Percentiles rank a stretch among this genome's conserved stretches.
Evolutionary conservation across 2,797 vertebrate genomes (phyloP).

Genomic region (Bucorvus abyssinicus): DNA sequence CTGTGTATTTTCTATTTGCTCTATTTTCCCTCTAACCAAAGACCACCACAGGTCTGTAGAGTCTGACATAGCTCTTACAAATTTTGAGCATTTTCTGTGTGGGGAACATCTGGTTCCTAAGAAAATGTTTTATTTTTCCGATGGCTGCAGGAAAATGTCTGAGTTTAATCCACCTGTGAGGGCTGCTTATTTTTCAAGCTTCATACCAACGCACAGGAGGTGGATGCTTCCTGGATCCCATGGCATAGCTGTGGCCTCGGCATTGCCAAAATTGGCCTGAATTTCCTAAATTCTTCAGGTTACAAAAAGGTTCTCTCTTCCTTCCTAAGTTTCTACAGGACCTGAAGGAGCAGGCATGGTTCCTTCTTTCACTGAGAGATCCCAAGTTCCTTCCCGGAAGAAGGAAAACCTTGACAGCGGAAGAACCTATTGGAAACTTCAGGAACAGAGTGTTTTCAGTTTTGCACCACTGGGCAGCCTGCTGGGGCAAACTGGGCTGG

Average conservation of each 20-base stretch:
- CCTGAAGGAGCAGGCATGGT: background rate
- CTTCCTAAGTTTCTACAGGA: background rate
- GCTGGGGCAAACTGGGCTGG: background rate
- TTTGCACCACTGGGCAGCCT: background rate
- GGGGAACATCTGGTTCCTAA: conserved; percentile 31
- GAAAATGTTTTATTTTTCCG: conserved; percentile 1
- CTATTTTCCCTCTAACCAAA: background rate
- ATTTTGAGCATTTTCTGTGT: background rate
- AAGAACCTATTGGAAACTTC: background rate
- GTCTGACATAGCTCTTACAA: background rate
- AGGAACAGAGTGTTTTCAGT: background rate
- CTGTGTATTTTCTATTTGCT: background rate
- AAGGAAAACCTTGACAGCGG: background rate
- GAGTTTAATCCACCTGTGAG: conserved; percentile 40
- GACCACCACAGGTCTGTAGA: background rate
- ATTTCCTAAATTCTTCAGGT: conserved; percentile 7
- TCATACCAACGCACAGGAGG: background rate
- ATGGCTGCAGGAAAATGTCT: background rate
- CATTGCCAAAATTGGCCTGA: background rate
- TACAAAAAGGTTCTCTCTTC: background rate
- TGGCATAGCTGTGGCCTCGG: background rate
- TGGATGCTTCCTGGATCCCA: background rate
- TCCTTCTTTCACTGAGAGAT: background rate
- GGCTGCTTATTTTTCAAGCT: conserved; percentile 50
- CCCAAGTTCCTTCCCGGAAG: background rate